Evolutionary conservation across 2,888 invertebrate species (phyloP).

Genomic region (Herminia tarsipennalis): DNA sequence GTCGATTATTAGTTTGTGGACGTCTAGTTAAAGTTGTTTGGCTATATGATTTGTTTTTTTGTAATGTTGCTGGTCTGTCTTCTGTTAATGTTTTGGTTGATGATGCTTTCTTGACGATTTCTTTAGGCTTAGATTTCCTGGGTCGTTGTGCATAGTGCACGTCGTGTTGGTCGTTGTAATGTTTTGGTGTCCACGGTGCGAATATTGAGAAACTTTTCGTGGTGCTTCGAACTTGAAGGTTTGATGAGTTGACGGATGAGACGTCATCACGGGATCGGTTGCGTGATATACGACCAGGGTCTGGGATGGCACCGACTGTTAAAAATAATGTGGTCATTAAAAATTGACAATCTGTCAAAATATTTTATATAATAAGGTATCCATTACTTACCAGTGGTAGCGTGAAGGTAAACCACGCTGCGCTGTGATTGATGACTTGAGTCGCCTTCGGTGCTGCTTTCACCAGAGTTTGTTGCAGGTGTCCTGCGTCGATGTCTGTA

Average conservation of each 20-base stretch:
- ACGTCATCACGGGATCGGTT: conserved; percentile 92
- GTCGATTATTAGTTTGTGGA: conserved; percentile 64
- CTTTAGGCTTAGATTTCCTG: conserved; percentile 67
- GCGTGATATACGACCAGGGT: conserved; percentile 86
- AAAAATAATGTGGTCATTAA: conserved; percentile 19
- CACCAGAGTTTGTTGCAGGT: conserved; percentile 83
- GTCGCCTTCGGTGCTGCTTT: conserved; percentile 90
- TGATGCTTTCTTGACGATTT: conserved; percentile 73
- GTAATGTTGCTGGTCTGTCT: conserved; percentile 65
- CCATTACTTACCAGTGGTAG: conserved; percentile 88
- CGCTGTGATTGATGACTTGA: conserved; percentile 93
- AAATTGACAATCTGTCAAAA: too few species aligned
- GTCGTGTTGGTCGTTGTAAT: conserved; percentile 90
- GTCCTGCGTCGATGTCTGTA: conserved; percentile 70
- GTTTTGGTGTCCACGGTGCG: conserved; percentile 93
- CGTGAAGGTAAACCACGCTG: conserved; percentile 94
- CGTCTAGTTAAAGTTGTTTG: conserved; percentile 72
- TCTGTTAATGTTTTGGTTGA: conserved; percentile 70
- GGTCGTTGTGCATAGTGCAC: conserved; percentile 91
- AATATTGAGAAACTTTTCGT: conserved; percentile 93
- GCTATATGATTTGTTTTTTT: conserved; percentile 80
- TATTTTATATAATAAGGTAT: too few species aligned
- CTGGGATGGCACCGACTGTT: conserved; percentile 93
- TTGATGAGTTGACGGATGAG: conserved; percentile 87
- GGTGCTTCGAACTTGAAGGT: conserved; percentile 89